Conservation (phyloP, 2,797 vertebrate genomes). For the Trichosurus vulpecula region DNA sequence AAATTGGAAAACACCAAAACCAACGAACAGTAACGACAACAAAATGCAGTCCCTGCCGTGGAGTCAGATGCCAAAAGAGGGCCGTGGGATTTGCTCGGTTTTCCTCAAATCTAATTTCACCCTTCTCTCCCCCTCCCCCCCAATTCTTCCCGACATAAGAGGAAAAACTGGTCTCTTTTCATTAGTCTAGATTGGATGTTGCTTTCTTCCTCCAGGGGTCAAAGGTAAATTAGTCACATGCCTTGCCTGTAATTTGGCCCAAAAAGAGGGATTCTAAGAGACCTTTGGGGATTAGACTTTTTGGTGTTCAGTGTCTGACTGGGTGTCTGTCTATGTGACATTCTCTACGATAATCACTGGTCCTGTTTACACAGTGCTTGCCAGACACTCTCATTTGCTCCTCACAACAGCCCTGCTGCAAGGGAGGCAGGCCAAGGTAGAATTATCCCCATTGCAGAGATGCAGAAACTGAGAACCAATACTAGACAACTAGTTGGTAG, state of each 20-base stretch:
- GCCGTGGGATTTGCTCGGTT: neutral
- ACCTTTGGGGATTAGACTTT: neutral
- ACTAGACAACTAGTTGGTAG: neutral
- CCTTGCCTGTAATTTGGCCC: constrained; percentile 13
- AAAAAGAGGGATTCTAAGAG: constrained; percentile 31
- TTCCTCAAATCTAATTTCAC: constrained; percentile 9
- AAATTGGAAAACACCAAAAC: constrained; percentile 7
- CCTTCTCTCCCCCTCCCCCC: neutral
- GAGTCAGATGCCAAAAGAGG: neutral
- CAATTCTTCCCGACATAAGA: constrained; percentile 27
- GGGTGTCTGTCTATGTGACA: neutral
- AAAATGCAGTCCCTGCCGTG: constrained; percentile 6
- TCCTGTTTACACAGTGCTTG: neutral
- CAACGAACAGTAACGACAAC: neutral
- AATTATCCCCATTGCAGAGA: neutral
- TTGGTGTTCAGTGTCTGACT: constrained; percentile 14
- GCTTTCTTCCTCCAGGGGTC: constrained; percentile 58
- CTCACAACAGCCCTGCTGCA: neutral
- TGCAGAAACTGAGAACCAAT: neutral
- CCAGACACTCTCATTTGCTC: neutral
- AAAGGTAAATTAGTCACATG: constrained; percentile 58
- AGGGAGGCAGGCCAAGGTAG: neutral
- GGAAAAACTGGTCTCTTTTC: constrained; percentile 31
- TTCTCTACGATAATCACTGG: neutral
- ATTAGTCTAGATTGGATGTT: constrained; percentile 33